Evolutionary conservation across 2,797 vertebrate genomes (phyloP), one percentile per base, ranked within the genome.

Genomic region (Valencia hispanica): DNA sequence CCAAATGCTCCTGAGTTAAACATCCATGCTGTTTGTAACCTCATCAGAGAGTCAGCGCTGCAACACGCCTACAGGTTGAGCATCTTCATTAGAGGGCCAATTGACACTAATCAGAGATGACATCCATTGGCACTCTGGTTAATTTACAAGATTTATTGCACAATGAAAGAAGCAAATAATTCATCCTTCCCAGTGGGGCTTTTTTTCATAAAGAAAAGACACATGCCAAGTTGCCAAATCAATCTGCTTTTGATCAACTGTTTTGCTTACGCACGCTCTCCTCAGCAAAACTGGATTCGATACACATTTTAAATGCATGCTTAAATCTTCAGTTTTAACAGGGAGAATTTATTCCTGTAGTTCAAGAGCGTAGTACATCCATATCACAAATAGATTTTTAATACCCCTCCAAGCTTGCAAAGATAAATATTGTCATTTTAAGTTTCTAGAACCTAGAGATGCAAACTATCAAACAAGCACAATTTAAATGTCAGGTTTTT

Each of bases 61-160:
- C 25, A 74, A 79, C 78, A 79, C 51, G 72, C 82, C 90, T 47
- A 80, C 88, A 90, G 89, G 88, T 90, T 84, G 79, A 86, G 79
- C 84, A 48, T 88, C 88, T 92, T 90, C 87, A 93, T 92, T 92
- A 89, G 82, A 82, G 72, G 36, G 74, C 78, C 81, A 72, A 86
- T 86, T 94, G 93, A 92, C 81, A 85, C 82, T 91, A 91, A 94
- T 91, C 80, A 74, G 66, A 76, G 81, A 86, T 69, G 91, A 91
- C 91, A 84, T 86, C 75, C 81, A 79, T 83, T 78, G 72, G 72
- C 86, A 80, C 86, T 85, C 80, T 69, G 77, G 70, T 86, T 90
- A 84, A 92, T 93, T 90, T 88, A 78, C 70, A 83, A 93, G 84
- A 93, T 91, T 92, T 90, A 92, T 81, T 77, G 82, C 69, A 74